Evolutionary conservation across 2,113 vertebrate genomes (phyloP), one percentile per base, ranked within the genome.

Genomic region (Hippocampus mohnikei): DNA sequence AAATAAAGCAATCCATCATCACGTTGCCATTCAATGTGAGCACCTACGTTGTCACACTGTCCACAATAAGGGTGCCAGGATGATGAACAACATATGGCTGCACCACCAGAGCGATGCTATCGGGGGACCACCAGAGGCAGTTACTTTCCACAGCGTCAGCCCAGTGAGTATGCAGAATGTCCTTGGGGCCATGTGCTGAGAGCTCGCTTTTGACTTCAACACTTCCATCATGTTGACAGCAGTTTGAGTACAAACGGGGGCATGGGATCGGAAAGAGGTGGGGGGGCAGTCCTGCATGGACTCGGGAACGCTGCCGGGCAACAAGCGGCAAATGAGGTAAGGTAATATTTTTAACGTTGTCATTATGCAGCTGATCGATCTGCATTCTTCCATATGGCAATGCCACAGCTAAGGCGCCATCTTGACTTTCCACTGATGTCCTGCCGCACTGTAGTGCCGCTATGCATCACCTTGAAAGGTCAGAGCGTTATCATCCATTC

Each of bases 401-500:
- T 13, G 55, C 5, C 33, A 61, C 16, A 21, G 59, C 8, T 21
- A 6, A 21, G 33, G 33, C 33, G 40, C 18, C 62, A 78, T 71
- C 71, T 1, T 75, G 65, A 73, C 74, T 60, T 79, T 72, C 67
- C 70, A 73, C 77, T 73, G 48, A 21, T 50, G 77, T 86, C 78
- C 72, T 81, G 71, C 73, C 0, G 9, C 71, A 42, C 69, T 53
- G 67, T 69, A 65, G 53, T 40, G 2, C 66, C 4, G 8, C 46
- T 77, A 72, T 88, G 29, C 5, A 77, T 86, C 83, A 85, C 8
- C 50, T 6, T 69, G 71, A 86, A 67, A 10, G 52, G 76, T 65
- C 11, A 62, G 9, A 66, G 48, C 10, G 40, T 67, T 61, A 74
- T 64, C 66, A 72, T 73, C 70, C 62, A 71, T 70, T 71, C 65